Evolutionary conservation across 2,888 invertebrate genomes (phyloP).

Genomic region (Caenorhabditis panamensis): DNA sequence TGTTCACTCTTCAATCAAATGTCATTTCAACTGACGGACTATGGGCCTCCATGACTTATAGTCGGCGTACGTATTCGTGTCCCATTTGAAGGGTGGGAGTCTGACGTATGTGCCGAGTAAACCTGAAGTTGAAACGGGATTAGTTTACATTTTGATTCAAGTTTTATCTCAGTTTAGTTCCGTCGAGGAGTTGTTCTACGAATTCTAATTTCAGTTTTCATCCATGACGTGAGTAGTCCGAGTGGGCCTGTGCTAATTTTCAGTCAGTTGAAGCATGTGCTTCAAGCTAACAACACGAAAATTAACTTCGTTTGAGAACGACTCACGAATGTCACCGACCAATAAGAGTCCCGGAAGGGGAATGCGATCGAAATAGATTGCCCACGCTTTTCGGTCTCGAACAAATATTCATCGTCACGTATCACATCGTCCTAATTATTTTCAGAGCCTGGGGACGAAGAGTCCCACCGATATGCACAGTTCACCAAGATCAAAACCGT

Average conservation of each 20-base stretch:
- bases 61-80: conserved; percentile 69
- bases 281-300: conserved; percentile 41
- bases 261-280: conserved; percentile 2
- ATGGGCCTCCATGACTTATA: conserved; percentile 77
- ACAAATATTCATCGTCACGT: conserved; percentile 13
- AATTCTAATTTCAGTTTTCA: not conserved
- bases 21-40: conserved; percentile 63
- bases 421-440: conserved; percentile 9
- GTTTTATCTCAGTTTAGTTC: too few species aligned
- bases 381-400: conserved; percentile 29
- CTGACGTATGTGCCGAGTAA: conserved; percentile 76
- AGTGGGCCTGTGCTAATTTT: conserved; percentile 25
- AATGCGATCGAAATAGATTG: conserved; percentile 33
- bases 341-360: conserved; percentile 15
- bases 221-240: conserved; percentile 26
- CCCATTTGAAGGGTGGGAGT: conserved; percentile 77
- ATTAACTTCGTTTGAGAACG: conserved; percentile 46
- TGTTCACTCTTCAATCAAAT: not conserved
- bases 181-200: not conserved
- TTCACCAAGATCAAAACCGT: not conserved
- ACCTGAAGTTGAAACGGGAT: conserved; percentile 49
- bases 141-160: too few species aligned
- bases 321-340: conserved; percentile 12
- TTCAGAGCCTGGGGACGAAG: not conserved
- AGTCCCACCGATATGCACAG: too few species aligned